These are phyloP conservation scores for Eleginops maclovinus DNA, from an alignment of 2,113 vertebrate genomes.

Conservation along the genomic window DNA sequence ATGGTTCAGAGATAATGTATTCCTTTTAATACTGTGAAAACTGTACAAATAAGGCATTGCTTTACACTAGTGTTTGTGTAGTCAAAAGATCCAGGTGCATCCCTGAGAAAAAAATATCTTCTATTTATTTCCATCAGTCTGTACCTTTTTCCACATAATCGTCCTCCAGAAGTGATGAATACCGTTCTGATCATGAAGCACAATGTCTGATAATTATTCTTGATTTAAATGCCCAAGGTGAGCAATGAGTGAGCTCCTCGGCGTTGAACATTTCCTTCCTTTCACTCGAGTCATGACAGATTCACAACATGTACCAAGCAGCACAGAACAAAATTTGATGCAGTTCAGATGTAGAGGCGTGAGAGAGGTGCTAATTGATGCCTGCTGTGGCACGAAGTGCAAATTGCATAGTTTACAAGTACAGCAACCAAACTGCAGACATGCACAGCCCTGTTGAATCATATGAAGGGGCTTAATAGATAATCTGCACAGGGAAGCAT, in stretches of 20 bases:
- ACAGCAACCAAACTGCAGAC: slow-evolving; percentile 52
- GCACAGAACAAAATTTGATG: slow-evolving; percentile 58
- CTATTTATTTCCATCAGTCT: slow-evolving; percentile 22
- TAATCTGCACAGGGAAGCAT: slow-evolving; percentile 39
- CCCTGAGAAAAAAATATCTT: slow-evolving; percentile 27
- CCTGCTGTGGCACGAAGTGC: slow-evolving; percentile 68
- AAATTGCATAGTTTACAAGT: slow-evolving; percentile 75
- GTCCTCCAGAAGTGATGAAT: slow-evolving; percentile 35
- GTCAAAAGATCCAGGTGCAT: slow-evolving; percentile 45
- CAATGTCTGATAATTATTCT: slow-evolving; percentile 56
- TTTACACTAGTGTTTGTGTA: slow-evolving; percentile 29
- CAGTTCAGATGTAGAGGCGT: slow-evolving; percentile 69
- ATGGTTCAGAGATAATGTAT: slow-evolving; percentile 26
- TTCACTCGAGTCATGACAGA: slow-evolving; percentile 62
- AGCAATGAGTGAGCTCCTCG: slow-evolving; percentile 44
- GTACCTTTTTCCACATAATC: slow-evolving; percentile 34
- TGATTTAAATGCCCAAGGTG: slow-evolving; percentile 66
- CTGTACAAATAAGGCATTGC: slow-evolving; percentile 17
- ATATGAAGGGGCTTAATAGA: slow-evolving; percentile 60
- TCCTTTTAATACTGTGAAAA: slow-evolving; percentile 17
- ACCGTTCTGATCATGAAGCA: slow-evolving; percentile 47
- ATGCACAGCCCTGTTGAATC: slow-evolving; percentile 36
- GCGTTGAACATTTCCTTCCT: slow-evolving; percentile 48
- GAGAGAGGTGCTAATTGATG: slow-evolving; percentile 77
- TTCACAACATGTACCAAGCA: slow-evolving; percentile 53